Evolutionary conservation across 1,140 invertebrate genomes (phyloP).

Genomic region (Pentalonia nigronervosa): DNA sequence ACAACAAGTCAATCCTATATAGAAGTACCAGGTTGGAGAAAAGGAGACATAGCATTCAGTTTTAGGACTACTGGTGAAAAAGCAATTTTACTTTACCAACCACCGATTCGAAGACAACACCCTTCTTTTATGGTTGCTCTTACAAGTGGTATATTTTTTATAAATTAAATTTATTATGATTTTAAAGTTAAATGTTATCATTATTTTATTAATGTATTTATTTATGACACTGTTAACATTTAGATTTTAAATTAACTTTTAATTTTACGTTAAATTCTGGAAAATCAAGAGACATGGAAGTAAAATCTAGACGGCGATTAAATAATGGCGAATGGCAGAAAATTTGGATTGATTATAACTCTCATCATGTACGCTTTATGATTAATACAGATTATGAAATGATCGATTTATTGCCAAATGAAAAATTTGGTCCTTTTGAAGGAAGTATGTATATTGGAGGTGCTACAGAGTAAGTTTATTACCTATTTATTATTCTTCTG

Average conservation of each 20-base stretch:
- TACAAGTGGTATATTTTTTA: constrained; percentile 73
- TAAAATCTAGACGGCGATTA: constrained; percentile 80
- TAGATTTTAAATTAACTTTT: constrained; percentile 85
- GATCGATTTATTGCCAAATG: constrained; percentile 82
- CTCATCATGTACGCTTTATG: constrained; percentile 92
- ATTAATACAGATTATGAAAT: constrained; percentile 88
- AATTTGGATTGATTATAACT: constrained; percentile 92
- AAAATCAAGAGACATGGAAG: constrained; percentile 77
- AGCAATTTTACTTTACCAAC: constrained; percentile 89
- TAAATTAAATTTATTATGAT: not conserved
- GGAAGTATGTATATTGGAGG: constrained; percentile 92
- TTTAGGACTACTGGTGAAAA: constrained; percentile 89
- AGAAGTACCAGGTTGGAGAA: constrained; percentile 88
- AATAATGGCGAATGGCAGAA: constrained; percentile 95
- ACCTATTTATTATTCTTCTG: not conserved
- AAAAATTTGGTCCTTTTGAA: constrained; percentile 90
- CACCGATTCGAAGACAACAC: constrained; percentile 84
- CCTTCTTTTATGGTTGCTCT: constrained; percentile 89
- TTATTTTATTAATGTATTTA: constrained; percentile 30
- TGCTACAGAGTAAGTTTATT: constrained; percentile 78
- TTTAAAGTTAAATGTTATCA: not conserved
- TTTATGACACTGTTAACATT: not conserved
- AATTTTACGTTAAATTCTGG: constrained; percentile 89
- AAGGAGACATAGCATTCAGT: constrained; percentile 90
- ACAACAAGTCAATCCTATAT: constrained; percentile 91